phyloP scores from a whole-genome alignment of 2,888 invertebrate species.

The Drosophila quinaria region DNA sequence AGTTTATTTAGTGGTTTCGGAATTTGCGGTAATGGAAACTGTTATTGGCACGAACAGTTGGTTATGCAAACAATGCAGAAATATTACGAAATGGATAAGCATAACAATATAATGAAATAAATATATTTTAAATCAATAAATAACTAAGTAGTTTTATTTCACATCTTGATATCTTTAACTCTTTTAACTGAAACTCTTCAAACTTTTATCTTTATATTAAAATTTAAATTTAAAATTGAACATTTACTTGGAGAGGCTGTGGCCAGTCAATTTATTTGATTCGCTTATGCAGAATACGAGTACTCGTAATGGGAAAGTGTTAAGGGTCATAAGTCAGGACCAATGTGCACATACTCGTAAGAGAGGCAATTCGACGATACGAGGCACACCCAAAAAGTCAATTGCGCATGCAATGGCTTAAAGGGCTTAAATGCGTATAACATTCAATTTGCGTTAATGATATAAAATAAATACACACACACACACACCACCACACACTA shows the following conservation, averaged over 20 bases:
- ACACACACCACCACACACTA: constrained; percentile 11
- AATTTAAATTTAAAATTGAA: constrained; percentile 15
- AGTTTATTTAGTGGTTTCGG: constrained; percentile 32
- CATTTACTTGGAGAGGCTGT: not conserved
- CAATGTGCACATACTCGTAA: constrained; percentile 28
- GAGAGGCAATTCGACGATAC: constrained; percentile 16
- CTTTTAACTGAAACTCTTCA: not conserved
- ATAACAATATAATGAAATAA: not conserved
- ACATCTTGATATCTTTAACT: not conserved
- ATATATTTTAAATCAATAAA: too few relatives aligned
- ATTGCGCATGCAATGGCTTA: constrained; percentile 77
- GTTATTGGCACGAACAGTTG: constrained; percentile 9
- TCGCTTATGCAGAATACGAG: constrained; percentile 3
- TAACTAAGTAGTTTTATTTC: too few relatives aligned
- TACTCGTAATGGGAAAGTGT: constrained; percentile 30
- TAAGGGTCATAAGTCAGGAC: constrained; percentile 38
- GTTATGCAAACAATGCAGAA: not conserved
- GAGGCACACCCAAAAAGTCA: constrained; percentile 58
- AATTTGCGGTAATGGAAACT: constrained; percentile 28
- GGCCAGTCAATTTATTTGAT: constrained; percentile 24
- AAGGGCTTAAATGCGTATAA: constrained; percentile 71
- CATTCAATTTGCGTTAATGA: constrained; percentile 81
- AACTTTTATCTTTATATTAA: not conserved
- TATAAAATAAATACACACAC: constrained; percentile 70
- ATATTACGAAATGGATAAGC: not conserved